These are phyloP conservation scores for Cromileptes altivelis DNA, from an alignment of 2,113 vertebrate genomes.

Conservation along the genomic window DNA sequence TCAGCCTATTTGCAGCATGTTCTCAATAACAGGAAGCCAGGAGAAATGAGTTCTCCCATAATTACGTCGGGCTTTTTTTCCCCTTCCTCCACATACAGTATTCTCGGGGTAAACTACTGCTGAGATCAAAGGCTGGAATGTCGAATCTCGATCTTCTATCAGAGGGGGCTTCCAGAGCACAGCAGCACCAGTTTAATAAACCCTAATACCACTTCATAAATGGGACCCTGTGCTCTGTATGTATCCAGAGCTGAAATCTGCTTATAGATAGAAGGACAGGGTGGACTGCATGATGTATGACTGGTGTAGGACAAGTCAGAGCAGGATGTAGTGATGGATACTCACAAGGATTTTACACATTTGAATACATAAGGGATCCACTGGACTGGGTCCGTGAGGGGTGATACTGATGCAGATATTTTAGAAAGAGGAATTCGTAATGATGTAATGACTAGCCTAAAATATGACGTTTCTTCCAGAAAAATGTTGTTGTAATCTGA, in stretches of 20 bases:
- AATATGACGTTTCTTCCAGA: too few relatives aligned
- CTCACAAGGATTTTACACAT: not conserved
- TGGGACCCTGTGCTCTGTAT: slow-evolving; percentile 17
- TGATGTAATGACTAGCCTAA: too few relatives aligned
- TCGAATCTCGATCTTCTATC: slow-evolving; percentile 67
- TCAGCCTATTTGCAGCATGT: slow-evolving; percentile 69
- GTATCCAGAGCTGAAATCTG: slow-evolving; percentile 11
- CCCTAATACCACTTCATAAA: slow-evolving; percentile 46
- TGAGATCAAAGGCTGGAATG: slow-evolving; percentile 77
- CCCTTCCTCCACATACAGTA: slow-evolving; percentile 53
- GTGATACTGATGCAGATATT: too few relatives aligned
- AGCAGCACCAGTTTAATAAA: slow-evolving; percentile 52
- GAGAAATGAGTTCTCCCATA: slow-evolving; percentile 77
- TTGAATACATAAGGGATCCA: not conserved
- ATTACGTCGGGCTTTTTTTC: slow-evolving; percentile 63
- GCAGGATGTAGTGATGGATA: not conserved
- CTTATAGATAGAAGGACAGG: not conserved
- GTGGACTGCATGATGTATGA: not conserved
- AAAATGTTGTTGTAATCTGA: too few relatives aligned
- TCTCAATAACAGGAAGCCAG: slow-evolving; percentile 80
- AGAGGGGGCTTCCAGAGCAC: slow-evolving; percentile 53
- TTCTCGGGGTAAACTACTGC: slow-evolving; percentile 56
- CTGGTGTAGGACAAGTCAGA: not conserved
- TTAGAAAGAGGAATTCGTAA: too few relatives aligned
- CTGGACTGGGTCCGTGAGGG: not conserved